Percentiles rank a stretch among this genome's conserved stretches.
Conservation (phyloP, 2,797 vertebrate species). For the Enteromius afrohamiltoni region DNA sequence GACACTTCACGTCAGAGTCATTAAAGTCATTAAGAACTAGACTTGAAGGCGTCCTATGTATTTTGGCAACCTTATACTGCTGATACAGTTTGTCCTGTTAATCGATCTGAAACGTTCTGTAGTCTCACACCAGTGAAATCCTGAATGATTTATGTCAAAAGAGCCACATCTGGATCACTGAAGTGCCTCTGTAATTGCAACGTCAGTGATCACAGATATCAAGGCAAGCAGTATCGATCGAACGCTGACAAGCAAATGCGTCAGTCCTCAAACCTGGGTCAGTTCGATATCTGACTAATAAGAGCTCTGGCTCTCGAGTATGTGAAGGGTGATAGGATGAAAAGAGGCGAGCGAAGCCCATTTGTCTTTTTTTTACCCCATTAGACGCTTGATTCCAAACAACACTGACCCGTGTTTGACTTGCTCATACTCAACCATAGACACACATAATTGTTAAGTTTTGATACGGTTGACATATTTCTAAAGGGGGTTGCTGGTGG, state of each 20-base stretch:
- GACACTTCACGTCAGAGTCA: neutral
- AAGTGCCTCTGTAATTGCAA: constrained; percentile 50
- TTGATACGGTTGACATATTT: constrained; percentile 8
- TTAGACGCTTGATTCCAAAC: constrained; percentile 12
- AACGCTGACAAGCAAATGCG: constrained; percentile 43
- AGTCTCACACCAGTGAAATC: constrained; percentile 32
- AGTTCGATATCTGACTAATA: constrained; percentile 49
- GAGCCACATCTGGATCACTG: constrained; percentile 10
- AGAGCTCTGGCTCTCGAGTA: constrained; percentile 21
- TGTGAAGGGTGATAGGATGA: constrained; percentile 18
- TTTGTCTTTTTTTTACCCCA: neutral
- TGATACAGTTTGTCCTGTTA: constrained; percentile 14
- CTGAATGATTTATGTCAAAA: constrained; percentile 46
- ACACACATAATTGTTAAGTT: constrained; percentile 22
- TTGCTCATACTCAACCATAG: neutral
- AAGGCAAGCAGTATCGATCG: constrained; percentile 50
- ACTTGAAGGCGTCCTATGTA: constrained; percentile 6
- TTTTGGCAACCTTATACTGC: neutral
- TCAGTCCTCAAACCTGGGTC: constrained; percentile 30
- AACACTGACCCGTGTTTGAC: constrained; percentile 6
- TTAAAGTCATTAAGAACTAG: neutral
- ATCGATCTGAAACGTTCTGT: constrained; percentile 27
- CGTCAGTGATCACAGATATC: constrained; percentile 47
- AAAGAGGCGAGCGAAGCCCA: constrained; percentile 8
- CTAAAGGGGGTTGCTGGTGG: constrained; percentile 2